A percentile compares a stretch with the other conserved stretches of the same genome.
Evolutionary conservation across 1,140 invertebrate species (phyloP).

Genomic region (Drosophila pachea): DNA sequence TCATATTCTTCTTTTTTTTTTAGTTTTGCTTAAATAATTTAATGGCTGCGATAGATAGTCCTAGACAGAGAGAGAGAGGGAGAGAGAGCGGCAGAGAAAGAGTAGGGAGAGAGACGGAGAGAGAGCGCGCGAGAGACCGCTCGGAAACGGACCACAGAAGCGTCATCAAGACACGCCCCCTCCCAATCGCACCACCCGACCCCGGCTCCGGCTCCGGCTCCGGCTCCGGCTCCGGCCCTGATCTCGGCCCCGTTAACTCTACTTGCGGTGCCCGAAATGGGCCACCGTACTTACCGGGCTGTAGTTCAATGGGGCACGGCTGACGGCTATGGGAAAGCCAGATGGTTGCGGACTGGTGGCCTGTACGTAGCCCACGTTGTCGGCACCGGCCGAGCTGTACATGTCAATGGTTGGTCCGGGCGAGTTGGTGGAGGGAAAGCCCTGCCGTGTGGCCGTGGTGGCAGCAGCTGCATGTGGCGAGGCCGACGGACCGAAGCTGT

Average conservation of each 20-base stretch:
- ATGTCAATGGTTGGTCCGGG: slow-evolving; percentile 92
- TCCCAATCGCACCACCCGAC: neutral
- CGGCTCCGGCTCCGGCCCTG: neutral
- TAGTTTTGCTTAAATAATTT: slow-evolving; percentile 3
- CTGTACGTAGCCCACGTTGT: slow-evolving; percentile 94
- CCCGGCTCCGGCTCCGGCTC: neutral
- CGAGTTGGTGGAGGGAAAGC: slow-evolving; percentile 93
- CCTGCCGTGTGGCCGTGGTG: slow-evolving; percentile 84
- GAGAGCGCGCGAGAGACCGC: slow-evolving; percentile 4
- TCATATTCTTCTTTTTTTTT: slow-evolving; percentile 5
- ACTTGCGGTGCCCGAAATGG: neutral
- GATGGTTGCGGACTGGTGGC: slow-evolving; percentile 94
- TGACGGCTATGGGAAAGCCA: slow-evolving; percentile 93
- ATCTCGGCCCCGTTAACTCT: slow-evolving; percentile 18
- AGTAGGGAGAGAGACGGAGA: neutral
- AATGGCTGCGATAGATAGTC: neutral
- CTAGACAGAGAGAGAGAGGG: too few relatives aligned
- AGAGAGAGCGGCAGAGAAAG: neutral
- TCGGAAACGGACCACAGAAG: slow-evolving; percentile 18
- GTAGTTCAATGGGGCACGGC: slow-evolving; percentile 92
- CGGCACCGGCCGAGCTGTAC: slow-evolving; percentile 89
- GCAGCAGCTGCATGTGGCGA: slow-evolving; percentile 81
- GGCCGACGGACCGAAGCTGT: slow-evolving; percentile 84
- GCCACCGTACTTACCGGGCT: slow-evolving; percentile 87
- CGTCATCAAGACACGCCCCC: slow-evolving; percentile 26